phyloP scores from a whole-genome alignment of 2,113 vertebrate species.

The Sinosuthora webbiana region DNA sequence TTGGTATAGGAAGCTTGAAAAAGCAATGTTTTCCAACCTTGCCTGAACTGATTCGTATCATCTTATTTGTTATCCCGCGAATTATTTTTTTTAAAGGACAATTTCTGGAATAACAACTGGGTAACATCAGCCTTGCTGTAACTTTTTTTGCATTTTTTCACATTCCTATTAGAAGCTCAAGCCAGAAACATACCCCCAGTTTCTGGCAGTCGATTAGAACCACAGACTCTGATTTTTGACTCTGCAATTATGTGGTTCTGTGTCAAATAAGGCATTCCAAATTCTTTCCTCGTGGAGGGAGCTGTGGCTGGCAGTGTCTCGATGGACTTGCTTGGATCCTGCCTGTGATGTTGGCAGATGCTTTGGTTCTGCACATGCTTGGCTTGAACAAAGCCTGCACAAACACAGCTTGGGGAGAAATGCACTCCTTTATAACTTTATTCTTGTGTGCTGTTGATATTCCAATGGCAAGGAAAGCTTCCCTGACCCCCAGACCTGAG shows the following conservation, averaged over 20 bases:
- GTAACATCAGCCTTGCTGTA: not conserved
- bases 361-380: conserved; percentile 54
- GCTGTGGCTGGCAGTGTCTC: not conserved
- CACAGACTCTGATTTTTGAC: conserved; percentile 47
- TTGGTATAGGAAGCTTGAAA: not conserved
- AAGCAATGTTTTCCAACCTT: not conserved
- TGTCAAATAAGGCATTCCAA: conserved; percentile 47
- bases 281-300: conserved; percentile 51
- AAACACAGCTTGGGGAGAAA: conserved; percentile 26
- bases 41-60: not conserved
- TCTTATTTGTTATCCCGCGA: not conserved
- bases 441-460: not conserved
- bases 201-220: conserved; percentile 66
- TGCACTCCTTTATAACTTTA: not conserved
- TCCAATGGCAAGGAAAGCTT: not conserved
- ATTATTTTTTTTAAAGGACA: not conserved
- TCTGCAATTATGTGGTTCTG: conserved; percentile 41
- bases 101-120: not conserved
- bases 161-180: conserved; percentile 41
- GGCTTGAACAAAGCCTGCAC: conserved; percentile 34
- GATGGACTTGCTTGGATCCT: conserved; percentile 14
- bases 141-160: conserved; percentile 22
- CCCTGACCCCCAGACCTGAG: not conserved
- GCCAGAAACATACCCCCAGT: conserved; percentile 51
- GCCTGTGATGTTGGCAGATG: conserved; percentile 42